These are phyloP conservation scores for Poecilia velifera DNA, from an alignment of 2,797 vertebrate genomes.

Conservation along the genomic window DNA sequence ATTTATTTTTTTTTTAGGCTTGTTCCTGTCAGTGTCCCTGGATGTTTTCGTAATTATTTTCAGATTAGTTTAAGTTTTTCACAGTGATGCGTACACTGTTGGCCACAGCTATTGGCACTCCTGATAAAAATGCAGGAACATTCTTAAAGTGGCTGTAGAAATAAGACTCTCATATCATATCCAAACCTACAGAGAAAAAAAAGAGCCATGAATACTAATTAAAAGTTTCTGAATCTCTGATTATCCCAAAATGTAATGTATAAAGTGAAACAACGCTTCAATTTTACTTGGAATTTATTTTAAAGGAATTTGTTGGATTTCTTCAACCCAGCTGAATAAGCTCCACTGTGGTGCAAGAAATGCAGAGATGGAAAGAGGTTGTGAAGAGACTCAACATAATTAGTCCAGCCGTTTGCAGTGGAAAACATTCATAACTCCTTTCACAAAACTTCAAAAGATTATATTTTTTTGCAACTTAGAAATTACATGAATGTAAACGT, in stretches of 20 bases:
- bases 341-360: background rate
- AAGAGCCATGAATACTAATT: background rate
- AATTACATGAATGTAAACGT: background rate
- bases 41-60: background rate
- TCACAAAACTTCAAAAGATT: background rate
- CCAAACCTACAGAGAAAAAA: background rate
- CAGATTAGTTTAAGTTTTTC: background rate
- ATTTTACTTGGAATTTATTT: background rate
- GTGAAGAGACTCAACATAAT: background rate
- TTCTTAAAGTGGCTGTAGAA: background rate
- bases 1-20: background rate
- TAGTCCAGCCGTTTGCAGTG: background rate
- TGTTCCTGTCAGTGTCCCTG: background rate
- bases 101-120: background rate
- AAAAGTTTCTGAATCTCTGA: background rate
- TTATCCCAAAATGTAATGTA: background rate
- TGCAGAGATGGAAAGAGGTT: background rate
- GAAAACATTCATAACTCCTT: background rate
- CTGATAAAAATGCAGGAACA: background rate
- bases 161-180: background rate
- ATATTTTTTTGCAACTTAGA: background rate
- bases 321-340: background rate
- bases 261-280: background rate
- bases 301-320: background rate
- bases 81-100: background rate